phyloP scores from a whole-genome alignment of 2,888 invertebrate genomes.

The Nomada flava region DNA sequence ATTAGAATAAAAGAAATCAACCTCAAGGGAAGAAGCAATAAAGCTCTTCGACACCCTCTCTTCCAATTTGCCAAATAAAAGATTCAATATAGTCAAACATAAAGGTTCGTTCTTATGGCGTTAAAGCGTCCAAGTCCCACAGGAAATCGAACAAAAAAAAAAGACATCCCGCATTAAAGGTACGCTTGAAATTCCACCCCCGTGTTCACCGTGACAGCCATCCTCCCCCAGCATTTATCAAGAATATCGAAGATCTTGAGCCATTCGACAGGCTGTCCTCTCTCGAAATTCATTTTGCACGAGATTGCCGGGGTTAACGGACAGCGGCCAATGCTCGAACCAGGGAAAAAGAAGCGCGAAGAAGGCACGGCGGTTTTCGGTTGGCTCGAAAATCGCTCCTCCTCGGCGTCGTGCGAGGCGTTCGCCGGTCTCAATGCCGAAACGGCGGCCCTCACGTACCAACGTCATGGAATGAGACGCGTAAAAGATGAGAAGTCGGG shows the following conservation, averaged over 20 bases:
- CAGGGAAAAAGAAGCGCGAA: constrained; percentile 22
- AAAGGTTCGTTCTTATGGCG: background rate
- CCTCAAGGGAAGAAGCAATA: no score
- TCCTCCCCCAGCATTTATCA: constrained; percentile 13
- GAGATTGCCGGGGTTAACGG: constrained; percentile 45
- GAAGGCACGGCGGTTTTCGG: constrained; percentile 27
- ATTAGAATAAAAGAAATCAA: no score
- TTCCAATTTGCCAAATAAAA: background rate
- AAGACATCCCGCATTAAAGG: no score
- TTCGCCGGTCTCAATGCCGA: constrained; percentile 39
- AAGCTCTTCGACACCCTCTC: no score
- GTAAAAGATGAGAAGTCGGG: constrained; percentile 77
- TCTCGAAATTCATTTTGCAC: constrained; percentile 40
- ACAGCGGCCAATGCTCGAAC: background rate
- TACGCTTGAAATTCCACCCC: background rate
- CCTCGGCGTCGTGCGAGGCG: constrained; percentile 47
- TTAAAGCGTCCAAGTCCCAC: background rate
- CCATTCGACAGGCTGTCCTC: constrained; percentile 25
- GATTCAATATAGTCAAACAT: background rate
- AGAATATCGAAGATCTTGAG: background rate
- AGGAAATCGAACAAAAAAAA: no score
- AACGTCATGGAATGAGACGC: constrained; percentile 73
- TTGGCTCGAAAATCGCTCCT: constrained; percentile 39
- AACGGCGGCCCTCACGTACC: constrained; percentile 61
- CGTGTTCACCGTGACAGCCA: background rate